Base-by-base conservation (phyloP, 2,888 invertebrate genomes). In the Minunthozetes semirufus region DNA sequence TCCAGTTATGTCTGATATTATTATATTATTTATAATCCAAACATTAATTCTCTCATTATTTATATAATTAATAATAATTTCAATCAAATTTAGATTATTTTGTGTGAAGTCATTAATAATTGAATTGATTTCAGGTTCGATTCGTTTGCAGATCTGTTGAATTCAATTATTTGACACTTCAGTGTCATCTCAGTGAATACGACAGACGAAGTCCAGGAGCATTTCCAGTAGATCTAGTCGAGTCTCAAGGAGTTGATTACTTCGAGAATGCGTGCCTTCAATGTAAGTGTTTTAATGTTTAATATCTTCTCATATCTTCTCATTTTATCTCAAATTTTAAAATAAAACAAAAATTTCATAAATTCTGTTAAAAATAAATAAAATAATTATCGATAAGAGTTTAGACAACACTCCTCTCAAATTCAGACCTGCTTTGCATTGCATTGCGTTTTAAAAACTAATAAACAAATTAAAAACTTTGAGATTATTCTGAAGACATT, bases 61-160 rank as follows among this genome's bases (percentile, higher is more conserved):
- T 33, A 9, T 8, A 9, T 6, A 33, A 33, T 42, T 6, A 42
- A 42, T 9, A 42, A 42, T 9, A 42, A 1, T 13, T 1, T 42
- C 11, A 42, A 42, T 11, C 11, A 1, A 42, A 42, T 42, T 4
- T 9, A 42, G 5, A 42, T 9, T 42, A 42, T 42, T 42, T 11
- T 4, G 42, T 42, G 42, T 61, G 17, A 13, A 38, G 15, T 66
- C 1, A 25, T n/a, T 0, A 19, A 13, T 13, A 27, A n/a, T 74
- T 19, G n/a, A 13, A 15, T 66, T 27, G 5, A 19, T 19, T 70
- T 46, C 83, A 90, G 89, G 91, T 92, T 83, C 90, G 93, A 73
- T 94, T 94, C 83, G 89, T 90, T 17, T 95, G 94, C 81, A 89
- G 94, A 11, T 94, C 94, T 0, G 91, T 91, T 53, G 94, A 94